Conservation (phyloP, 2,113 vertebrate genomes). For the Nanorana parkeri region DNA sequence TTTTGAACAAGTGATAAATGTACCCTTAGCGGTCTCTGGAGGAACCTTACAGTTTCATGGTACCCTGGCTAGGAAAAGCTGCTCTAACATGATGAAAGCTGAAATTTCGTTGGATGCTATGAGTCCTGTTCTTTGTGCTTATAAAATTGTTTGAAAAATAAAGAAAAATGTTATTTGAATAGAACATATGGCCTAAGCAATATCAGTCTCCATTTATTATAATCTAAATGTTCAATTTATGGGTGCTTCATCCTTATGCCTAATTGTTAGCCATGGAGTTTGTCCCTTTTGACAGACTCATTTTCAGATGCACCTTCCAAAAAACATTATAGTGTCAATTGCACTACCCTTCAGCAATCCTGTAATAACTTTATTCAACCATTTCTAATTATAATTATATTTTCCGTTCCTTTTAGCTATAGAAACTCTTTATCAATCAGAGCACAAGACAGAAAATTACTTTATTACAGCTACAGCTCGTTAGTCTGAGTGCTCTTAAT, state of each 20-base stretch:
- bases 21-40: no score
- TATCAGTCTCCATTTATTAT: constrained; percentile 77
- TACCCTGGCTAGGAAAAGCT: no score
- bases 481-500: constrained; percentile 99
- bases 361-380: constrained; percentile 93
- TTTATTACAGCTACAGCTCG: constrained; percentile 99
- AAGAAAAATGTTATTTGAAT: no score
- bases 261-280: constrained; percentile 76
- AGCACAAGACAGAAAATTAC: constrained; percentile 97
- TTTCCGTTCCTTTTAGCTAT: constrained; percentile 91
- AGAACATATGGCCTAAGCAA: constrained; percentile 71
- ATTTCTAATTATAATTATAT: constrained; percentile 95
- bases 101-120: no score
- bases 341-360: constrained; percentile 88
- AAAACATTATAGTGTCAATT: constrained; percentile 84
- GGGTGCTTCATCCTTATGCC: constrained; percentile 75
- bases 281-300: constrained; percentile 78
- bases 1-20: no score
- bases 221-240: constrained; percentile 78
- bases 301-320: constrained; percentile 80
- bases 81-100: no score
- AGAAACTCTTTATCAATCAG: constrained; percentile 96
- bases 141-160: constrained; percentile 68
- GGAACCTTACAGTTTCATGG: no score
- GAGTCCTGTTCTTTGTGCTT: no score